phyloP scores from a whole-genome alignment of 2,888 invertebrate genomes.

The Leptinotarsa rubiginosa region DNA sequence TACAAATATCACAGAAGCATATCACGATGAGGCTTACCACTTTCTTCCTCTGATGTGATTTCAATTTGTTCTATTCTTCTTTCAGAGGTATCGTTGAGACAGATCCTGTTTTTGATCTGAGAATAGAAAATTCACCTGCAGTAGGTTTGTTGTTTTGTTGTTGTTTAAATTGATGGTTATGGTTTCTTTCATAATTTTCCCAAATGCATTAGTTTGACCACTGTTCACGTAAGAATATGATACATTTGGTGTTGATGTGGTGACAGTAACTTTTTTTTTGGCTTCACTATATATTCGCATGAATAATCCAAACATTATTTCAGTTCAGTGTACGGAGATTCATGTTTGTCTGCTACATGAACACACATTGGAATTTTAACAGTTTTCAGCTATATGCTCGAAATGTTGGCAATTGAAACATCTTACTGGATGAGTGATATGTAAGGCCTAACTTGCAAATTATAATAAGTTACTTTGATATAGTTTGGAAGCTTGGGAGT shows the following conservation, averaged over 20 bases:
- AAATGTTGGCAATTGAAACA: neutral
- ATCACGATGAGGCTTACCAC: neutral
- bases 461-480: neutral
- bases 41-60: neutral
- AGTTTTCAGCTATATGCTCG: neutral
- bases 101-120: neutral
- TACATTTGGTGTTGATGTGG: neutral
- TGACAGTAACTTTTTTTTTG: neutral
- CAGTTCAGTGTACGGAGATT: neutral
- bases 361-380: neutral
- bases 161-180: neutral
- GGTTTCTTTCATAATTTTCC: neutral
- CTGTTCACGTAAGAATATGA: neutral
- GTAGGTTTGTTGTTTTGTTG: neutral
- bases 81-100: neutral
- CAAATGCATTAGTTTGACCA: neutral
- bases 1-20: too few species aligned
- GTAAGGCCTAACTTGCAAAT: neutral
- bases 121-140: neutral
- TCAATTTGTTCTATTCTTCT: neutral
- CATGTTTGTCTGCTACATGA: neutral
- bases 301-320: neutral
- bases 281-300: neutral
- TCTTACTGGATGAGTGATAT: neutral
- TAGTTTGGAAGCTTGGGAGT: conserved; percentile 4